Percentiles rank a stretch among this genome's conserved stretches.
Evolutionary conservation across 2,113 vertebrate species (phyloP).

Genomic region (Cariama cristata): DNA sequence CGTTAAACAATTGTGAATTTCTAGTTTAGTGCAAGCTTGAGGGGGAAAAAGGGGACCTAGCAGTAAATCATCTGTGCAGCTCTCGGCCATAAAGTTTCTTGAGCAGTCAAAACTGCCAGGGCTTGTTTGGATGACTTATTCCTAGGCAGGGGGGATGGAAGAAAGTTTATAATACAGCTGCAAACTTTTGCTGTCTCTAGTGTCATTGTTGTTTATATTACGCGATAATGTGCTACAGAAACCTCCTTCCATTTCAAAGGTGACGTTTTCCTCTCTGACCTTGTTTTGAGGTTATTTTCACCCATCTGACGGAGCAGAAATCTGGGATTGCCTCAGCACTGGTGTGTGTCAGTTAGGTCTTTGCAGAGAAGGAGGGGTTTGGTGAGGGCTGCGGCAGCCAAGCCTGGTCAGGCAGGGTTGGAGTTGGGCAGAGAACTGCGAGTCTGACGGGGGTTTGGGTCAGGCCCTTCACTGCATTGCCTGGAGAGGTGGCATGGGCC

Average conservation of each 20-base stretch:
- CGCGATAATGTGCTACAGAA: neutral
- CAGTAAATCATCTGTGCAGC: slow-evolving; percentile 42
- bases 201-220: slow-evolving; percentile 11
- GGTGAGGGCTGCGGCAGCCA: neutral
- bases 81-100: slow-evolving; percentile 39
- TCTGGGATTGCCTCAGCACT: neutral
- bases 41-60: neutral
- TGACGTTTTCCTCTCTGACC: neutral
- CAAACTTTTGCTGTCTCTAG: slow-evolving; percentile 42
- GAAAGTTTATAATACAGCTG: slow-evolving; percentile 54
- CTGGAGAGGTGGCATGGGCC: neutral
- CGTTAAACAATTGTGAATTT: neutral
- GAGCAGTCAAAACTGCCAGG: slow-evolving; percentile 38
- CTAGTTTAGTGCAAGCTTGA: neutral
- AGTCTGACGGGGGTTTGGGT: neutral
- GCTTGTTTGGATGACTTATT: slow-evolving; percentile 60
- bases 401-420: neutral
- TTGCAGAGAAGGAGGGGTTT: neutral
- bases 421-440: neutral
- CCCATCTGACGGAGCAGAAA: neutral
- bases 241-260: slow-evolving; percentile 1
- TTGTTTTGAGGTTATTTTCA: neutral
- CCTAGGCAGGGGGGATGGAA: neutral
- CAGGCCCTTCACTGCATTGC: too few species aligned
- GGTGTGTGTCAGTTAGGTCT: rapidly evolving